Base-by-base conservation (phyloP, 2,888 invertebrate genomes). In the Lasioglossum zephyrum region DNA sequence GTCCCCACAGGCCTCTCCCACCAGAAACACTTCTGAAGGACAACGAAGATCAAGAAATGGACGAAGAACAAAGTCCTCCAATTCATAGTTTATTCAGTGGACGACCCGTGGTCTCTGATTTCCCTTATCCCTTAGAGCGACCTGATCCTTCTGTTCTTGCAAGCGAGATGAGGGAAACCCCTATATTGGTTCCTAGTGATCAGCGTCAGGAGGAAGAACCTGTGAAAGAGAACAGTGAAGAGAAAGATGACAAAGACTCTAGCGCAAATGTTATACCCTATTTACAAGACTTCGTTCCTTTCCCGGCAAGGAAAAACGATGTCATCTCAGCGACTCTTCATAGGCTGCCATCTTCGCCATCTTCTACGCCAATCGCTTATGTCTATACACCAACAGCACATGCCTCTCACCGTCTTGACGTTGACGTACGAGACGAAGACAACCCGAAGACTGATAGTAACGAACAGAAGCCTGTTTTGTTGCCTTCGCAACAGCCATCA, bases 71-170 rank as follows among this genome's bases (percentile, higher is more conserved):
- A 6, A 84, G 26, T 81, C 90, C 78, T 82, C 91, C 57, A 82
- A 90, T 76, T 41, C 88, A 69, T 95, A 13, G 93, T 95, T 79
- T 92, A 95, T 87, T 85, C 49, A 84, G 73, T n/a, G 72, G 78
- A 13, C 85, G 85, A 70, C 90, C 85, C 9, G 78, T 96, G 4
- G 96, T 96, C 91, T 96, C 96, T 0, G 96, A 97, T 89, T 97
- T 97, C 87, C 97, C 97, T 0, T 97, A 97, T 93, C 96, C 96
- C 0, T 93, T 97, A 31, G 96, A 97, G 91, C 96, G 96, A 81
- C 97, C 97, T 0, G 96, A 96, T 92, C 95, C 96, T 0, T 95
- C 96, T 2, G 84, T 95, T 5, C 92, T 95, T 4, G 92, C 90
- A 26, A 92, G 92, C 16, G 93, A 93, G 16, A 73, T 87, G 18